Conservation (phyloP, 2,888 invertebrate species). For the Syrphus vitripennis region DNA sequence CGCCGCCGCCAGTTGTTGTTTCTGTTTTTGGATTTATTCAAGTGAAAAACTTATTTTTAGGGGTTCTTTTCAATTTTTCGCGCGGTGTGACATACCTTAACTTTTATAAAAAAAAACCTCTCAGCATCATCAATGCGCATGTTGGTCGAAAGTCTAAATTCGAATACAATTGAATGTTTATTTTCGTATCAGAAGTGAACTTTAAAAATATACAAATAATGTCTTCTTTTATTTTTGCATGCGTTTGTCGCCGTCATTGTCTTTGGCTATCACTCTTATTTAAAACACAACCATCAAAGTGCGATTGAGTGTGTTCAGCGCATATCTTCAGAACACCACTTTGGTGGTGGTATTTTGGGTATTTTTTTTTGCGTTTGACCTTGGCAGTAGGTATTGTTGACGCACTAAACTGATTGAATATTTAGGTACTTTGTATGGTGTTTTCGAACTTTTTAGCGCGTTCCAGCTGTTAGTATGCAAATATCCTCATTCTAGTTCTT, state of each 20-base stretch:
- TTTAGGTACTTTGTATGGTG: constrained; percentile 21
- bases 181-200: constrained; percentile 57
- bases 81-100: constrained; percentile 47
- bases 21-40: constrained; percentile 68
- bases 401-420: constrained; percentile 20
- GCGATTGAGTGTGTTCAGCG: neutral
- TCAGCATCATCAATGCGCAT: constrained; percentile 44
- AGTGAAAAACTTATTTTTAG: constrained; percentile 59
- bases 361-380: constrained; percentile 2
- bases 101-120: neutral
- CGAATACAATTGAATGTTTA: constrained; percentile 41
- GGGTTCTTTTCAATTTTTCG: neutral
- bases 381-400: constrained; percentile 17
- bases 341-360: constrained; percentile 14
- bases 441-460: constrained; percentile 37
- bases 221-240: neutral
- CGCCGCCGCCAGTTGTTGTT: constrained; percentile 43
- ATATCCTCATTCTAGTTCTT: constrained; percentile 26
- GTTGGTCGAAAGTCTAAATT: constrained; percentile 54
- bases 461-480: constrained; percentile 59
- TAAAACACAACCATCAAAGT: neutral
- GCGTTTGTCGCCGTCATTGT: neutral
- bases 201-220: constrained; percentile 57
- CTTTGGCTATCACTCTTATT: neutral
- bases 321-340: neutral